Conservation (phyloP, 1,140 invertebrate species). For the Lycorma delicatula region DNA sequence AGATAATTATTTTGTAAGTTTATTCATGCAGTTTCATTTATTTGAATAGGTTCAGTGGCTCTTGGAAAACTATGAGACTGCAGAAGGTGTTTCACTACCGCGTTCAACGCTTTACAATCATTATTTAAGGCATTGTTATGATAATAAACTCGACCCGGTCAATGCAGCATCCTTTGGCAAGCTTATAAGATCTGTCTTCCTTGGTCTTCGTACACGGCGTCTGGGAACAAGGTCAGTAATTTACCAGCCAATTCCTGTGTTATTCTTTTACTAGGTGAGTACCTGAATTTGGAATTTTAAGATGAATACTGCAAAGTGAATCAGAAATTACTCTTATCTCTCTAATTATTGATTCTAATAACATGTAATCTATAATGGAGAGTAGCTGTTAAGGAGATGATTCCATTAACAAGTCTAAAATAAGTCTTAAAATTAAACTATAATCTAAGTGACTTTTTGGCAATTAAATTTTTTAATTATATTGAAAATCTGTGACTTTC, state of each 20-base stretch:
- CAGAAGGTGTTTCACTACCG: conserved; percentile 93
- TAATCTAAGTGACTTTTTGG: too few species aligned
- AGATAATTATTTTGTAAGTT: too few species aligned
- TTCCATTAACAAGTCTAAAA: too few species aligned
- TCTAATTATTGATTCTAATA: too few species aligned
- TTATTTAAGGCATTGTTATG: conserved; percentile 89
- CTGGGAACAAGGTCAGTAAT: conserved; percentile 74
- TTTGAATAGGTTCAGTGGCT: conserved; percentile 86
- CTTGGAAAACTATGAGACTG: conserved; percentile 95
- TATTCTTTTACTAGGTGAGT: neutral
- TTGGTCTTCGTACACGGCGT: conserved; percentile 85
- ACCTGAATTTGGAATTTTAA: neutral
- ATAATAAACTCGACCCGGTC: conserved; percentile 92
- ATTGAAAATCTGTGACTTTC: too few species aligned
- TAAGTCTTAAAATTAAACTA: too few species aligned
- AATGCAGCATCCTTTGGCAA: conserved; percentile 99
- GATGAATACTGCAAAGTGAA: neutral
- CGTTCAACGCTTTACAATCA: conserved; percentile 94
- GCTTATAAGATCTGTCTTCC: conserved; percentile 94
- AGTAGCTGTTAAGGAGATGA: too few species aligned
- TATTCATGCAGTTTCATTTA: too few species aligned
- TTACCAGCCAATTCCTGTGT: neutral
- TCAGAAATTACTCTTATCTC: too few species aligned
- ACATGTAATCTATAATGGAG: too few species aligned
- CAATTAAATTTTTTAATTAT: too few species aligned